Evolutionary conservation across 1,140 invertebrate genomes (phyloP), one percentile per base, ranked within the genome.

Genomic region (Calosoma granatense): DNA sequence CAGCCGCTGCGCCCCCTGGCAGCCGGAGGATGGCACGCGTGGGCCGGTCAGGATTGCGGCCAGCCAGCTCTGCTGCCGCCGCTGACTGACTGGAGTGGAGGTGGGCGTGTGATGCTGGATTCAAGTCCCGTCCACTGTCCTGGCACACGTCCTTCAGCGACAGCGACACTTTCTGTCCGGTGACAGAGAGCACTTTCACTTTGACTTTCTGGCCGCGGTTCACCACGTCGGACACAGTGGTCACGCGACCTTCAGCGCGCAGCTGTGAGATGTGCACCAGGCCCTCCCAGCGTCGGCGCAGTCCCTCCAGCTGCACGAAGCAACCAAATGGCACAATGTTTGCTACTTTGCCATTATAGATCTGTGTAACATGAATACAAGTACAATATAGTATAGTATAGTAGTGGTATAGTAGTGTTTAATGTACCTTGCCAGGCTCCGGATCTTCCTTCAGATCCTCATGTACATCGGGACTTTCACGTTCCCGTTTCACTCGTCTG

Each of bases 121-220:
- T 98, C 2, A 99, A 75, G 79, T 99, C 97, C 70, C 87, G 85
- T 0, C 97, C 97, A 1, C 86, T 90, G 21, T 88, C 83, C 74
- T 99, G 97, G 70, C 97, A 92, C 0, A 98, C 96, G 76, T 99
- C 97, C 76, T 97, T 99, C 87, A 99, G 97, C 17, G 93, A 96
- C 3, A 99, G 76, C 39, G 94, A 96, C 0, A 95, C 92, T 70
- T 98, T 98, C 69, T 94, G 89, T 1, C 93, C 93, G 54, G 87
- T 88, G 12, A 95, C 80, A 53, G 88, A 93, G 36, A 96, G 70
- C 0, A 97, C 90, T 81, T 97, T 94, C 0, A 91, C 89, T 76
- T 92, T 94, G 0, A 99, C 94, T 76, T 85, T 92, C 64, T 93
- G 87, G 30, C 94, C 94, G 63, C 91, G 79, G 11, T 80, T 81